Conservation (phyloP, 2,888 invertebrate genomes). For the Syritta pipiens region DNA sequence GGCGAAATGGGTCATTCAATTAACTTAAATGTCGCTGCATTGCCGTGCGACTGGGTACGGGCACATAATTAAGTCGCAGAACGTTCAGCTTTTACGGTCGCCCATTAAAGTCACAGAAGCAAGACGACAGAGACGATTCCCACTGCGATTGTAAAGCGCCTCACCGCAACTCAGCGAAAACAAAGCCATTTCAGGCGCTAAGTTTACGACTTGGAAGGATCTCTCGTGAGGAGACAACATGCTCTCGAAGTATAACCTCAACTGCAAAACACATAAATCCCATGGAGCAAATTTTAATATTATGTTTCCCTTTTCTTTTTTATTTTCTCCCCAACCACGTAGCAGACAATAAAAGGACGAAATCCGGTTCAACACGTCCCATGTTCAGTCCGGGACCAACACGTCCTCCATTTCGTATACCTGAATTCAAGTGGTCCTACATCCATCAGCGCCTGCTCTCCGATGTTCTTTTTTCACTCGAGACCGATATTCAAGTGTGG, state of each 20-base stretch:
- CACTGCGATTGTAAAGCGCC: slow-evolving; percentile 39
- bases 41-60: background rate
- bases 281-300: slow-evolving; percentile 22
- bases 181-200: slow-evolving; percentile 19
- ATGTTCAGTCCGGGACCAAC: slow-evolving; percentile 97
- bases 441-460: slow-evolving; percentile 97
- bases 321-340: background rate
- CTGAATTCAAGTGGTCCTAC: slow-evolving; percentile 99
- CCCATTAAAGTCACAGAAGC: slow-evolving; percentile 33
- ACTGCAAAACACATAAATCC: slow-evolving; percentile 52
- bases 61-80: slow-evolving; percentile 41
- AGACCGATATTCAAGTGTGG: slow-evolving; percentile 97
- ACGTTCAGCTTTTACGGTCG: slow-evolving; percentile 36
- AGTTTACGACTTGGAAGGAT: slow-evolving; percentile 57
- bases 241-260: slow-evolving; percentile 38
- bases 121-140: background rate
- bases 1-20: slow-evolving; percentile 36
- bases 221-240: no score
- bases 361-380: slow-evolving; percentile 86
- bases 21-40: slow-evolving; percentile 27
- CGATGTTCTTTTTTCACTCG: slow-evolving; percentile 97
- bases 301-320: slow-evolving; percentile 6
- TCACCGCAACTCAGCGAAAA: no score
- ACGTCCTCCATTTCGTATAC: slow-evolving; percentile 97
- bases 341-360: slow-evolving; percentile 78